These are phyloP conservation scores for Aphis gossypii DNA, from an alignment of 1,140 invertebrate genomes.

Conservation along the genomic window DNA sequence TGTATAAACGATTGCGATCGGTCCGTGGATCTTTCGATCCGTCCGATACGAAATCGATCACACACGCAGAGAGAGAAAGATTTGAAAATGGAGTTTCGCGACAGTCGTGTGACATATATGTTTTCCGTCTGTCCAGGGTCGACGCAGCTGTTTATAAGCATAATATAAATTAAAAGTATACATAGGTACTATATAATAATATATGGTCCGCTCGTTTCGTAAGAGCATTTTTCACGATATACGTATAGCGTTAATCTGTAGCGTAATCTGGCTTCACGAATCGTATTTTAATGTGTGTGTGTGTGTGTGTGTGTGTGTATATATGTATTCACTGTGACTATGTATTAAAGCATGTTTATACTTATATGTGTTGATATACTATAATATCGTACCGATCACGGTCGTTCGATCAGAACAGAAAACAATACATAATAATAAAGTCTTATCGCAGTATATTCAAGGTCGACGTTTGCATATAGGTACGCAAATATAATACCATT, in stretches of 20 bases:
- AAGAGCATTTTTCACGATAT: background rate
- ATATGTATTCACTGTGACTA: background rate
- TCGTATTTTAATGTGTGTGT: background rate
- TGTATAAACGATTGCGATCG: background rate
- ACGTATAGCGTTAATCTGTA: slow-evolving; percentile 1
- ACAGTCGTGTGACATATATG: background rate
- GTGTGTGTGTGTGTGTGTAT: background rate
- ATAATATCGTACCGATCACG: slow-evolving; percentile 22
- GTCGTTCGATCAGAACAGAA: slow-evolving; percentile 33
- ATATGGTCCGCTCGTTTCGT: background rate
- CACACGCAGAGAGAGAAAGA: background rate
- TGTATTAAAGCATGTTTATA: background rate
- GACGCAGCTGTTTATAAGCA: background rate
- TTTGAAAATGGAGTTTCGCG: background rate
- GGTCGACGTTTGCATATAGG: background rate
- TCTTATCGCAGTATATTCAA: background rate
- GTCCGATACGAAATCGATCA: background rate
- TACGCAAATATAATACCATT: slow-evolving; percentile 3
- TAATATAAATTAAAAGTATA: background rate
- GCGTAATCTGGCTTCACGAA: background rate
- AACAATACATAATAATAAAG: slow-evolving; percentile 26
- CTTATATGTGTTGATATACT: background rate
- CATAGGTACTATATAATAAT: background rate
- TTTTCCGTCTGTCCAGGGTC: background rate
- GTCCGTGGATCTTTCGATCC: background rate